Conservation (phyloP, 2,113 vertebrate species). For the Petromus typicus region DNA sequence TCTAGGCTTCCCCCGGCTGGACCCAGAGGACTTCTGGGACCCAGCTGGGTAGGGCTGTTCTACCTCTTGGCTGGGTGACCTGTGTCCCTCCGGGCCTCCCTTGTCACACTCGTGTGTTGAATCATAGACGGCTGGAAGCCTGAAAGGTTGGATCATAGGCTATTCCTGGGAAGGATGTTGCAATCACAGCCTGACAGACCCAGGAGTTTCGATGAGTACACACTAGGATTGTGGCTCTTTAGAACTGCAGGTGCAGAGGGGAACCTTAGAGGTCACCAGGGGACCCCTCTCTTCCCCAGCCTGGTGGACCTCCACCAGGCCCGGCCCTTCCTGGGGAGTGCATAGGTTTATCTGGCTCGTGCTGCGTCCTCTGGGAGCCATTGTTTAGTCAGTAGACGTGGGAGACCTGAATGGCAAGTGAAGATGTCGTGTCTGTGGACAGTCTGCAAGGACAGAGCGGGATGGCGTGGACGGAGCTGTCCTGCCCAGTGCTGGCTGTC, state of each 20-base stretch:
- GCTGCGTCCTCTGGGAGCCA: background rate
- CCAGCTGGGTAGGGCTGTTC: background rate
- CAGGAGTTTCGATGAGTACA: background rate
- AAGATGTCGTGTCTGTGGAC: background rate
- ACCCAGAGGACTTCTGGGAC: background rate
- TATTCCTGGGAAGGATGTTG: conserved; percentile 13
- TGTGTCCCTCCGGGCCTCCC: background rate
- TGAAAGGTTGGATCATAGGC: background rate
- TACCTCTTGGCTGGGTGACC: background rate
- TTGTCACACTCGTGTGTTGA: conserved; percentile 9
- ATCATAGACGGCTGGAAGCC: background rate
- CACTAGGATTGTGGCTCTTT: background rate
- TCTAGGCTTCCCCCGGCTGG: background rate
- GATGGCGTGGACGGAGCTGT: background rate
- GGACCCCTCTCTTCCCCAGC: background rate
- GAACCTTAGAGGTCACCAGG: background rate
- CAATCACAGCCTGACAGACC: background rate
- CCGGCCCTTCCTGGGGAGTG: background rate
- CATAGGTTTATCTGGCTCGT: background rate
- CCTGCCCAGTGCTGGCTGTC: background rate
- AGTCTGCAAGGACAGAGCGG: background rate
- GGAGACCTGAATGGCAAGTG: background rate
- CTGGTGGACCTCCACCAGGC: background rate
- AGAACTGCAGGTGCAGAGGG: background rate
- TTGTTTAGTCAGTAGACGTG: background rate